Conservation (phyloP, 1,140 invertebrate species). For the Rhynchophorus ferrugineus region DNA sequence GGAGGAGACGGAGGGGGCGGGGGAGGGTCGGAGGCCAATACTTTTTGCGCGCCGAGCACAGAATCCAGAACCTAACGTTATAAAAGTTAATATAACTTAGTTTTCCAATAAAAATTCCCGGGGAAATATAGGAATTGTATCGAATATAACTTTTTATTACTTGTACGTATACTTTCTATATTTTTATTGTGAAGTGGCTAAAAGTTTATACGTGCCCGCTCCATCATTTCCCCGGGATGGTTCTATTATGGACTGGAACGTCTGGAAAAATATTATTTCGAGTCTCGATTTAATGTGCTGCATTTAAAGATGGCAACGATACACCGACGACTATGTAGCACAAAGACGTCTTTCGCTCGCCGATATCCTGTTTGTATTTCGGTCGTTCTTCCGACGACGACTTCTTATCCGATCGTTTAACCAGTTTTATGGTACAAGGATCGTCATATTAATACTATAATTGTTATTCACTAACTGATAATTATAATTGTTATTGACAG, state of each 20-base stretch:
- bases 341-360: no score
- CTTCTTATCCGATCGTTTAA: no score
- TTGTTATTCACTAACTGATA: no score
- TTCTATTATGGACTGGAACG: constrained; percentile 2
- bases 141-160: constrained; percentile 26
- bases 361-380: no score
- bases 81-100: constrained; percentile 27
- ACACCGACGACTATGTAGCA: no score
- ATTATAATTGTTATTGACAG: no score
- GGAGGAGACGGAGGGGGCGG: no score
- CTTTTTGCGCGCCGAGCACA: constrained; percentile 15
- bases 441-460: no score
- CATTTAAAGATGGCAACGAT: no score
- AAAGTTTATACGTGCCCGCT: constrained; percentile 14
- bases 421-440: no score
- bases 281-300: no score
- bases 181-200: constrained; percentile 20
- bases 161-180: constrained; percentile 18
- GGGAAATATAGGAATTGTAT: constrained; percentile 20
- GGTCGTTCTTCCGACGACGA: no score
- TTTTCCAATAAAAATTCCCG: constrained; percentile 24
- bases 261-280: constrained; percentile 4
- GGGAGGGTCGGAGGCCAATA: constrained; percentile 14
- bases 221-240: constrained; percentile 2
- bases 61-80: constrained; percentile 19